phyloP scores from a whole-genome alignment of 2,888 invertebrate species.

The Dermolepida albohirtum region DNA sequence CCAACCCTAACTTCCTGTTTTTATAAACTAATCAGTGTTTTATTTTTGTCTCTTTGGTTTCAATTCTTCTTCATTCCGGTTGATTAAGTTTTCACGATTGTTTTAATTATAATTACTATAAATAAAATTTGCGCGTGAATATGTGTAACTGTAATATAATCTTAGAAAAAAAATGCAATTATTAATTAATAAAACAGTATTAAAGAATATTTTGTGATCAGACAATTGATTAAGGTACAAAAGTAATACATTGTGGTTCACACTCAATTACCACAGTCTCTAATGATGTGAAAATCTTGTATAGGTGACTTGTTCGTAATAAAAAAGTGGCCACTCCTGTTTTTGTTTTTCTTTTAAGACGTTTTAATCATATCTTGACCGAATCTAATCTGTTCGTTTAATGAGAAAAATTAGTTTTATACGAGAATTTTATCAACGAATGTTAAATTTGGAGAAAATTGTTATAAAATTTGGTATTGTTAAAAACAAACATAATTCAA shows the following conservation, averaged over 20 bases:
- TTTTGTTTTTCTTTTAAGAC: constrained; percentile 1
- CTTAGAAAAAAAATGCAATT: constrained; percentile 43
- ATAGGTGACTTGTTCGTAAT: constrained; percentile 11
- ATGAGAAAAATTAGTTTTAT: no score
- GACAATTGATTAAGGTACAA: constrained; percentile 28
- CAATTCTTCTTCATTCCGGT: constrained; percentile 11
- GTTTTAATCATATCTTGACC: background rate
- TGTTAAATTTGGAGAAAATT: no score
- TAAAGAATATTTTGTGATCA: constrained; percentile 33
- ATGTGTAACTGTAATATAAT: constrained; percentile 49
- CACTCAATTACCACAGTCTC: constrained; percentile 17
- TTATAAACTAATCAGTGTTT: constrained; percentile 40
- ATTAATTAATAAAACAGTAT: constrained; percentile 35
- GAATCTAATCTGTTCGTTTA: no score
- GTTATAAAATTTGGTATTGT: no score
- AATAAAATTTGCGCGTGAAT: constrained; percentile 46
- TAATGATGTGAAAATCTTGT: constrained; percentile 18
- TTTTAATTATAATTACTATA: constrained; percentile 14
- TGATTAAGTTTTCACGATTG: constrained; percentile 9
- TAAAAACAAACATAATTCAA: no score
- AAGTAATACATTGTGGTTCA: constrained; percentile 24
- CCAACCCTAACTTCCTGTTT: constrained; percentile 49
- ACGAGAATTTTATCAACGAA: no score
- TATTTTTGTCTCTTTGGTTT: constrained; percentile 31
- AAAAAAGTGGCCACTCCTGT: constrained; percentile 32